Evolutionary conservation across 2,888 invertebrate species (phyloP).

Genomic region (Chymomyza amoena): DNA sequence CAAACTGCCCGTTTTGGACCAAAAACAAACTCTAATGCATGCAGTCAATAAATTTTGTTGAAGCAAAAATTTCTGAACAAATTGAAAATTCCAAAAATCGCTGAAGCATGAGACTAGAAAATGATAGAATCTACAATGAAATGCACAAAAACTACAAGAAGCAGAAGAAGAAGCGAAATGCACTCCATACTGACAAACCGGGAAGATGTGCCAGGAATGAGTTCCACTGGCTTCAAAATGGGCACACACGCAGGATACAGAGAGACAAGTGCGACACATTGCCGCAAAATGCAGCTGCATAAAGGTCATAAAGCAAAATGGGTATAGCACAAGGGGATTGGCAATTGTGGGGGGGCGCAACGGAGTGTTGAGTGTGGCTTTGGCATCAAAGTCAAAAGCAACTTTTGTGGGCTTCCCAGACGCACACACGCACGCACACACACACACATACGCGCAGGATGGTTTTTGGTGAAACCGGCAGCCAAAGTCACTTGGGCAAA

Average conservation of each 20-base stretch:
- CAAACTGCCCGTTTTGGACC: too few species aligned
- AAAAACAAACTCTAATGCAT: not conserved
- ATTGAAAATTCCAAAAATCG: constrained; percentile 71
- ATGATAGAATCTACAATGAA: constrained; percentile 73
- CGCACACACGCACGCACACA: not conserved
- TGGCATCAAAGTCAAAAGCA: constrained; percentile 68
- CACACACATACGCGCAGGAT: not conserved
- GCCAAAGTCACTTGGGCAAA: constrained; percentile 63
- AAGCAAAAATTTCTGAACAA: constrained; percentile 67
- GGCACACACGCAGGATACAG: constrained; percentile 9
- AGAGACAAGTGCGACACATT: constrained; percentile 37
- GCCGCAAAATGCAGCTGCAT: constrained; percentile 63
- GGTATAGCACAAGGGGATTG: constrained; percentile 11
- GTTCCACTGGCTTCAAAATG: constrained; percentile 6
- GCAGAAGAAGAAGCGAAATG: not conserved
- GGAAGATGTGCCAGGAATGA: not conserved
- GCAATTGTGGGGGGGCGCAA: not conserved
- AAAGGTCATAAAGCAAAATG: constrained; percentile 63
- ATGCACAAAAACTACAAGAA: constrained; percentile 56
- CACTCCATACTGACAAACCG: not conserved
- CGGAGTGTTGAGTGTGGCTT: constrained; percentile 28
- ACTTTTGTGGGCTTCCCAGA: constrained; percentile 41
- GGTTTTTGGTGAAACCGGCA: not conserved
- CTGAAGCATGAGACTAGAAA: constrained; percentile 69
- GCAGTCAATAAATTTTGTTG: constrained; percentile 25